phyloP scores from a whole-genome alignment of 2,113 vertebrate genomes.

The cattle (Bos taurus) region ARS-UCD2.0 NC_037328.1:126633001-126633500 shows the following conservation, averaged over 20 bases:
- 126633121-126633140: not conserved
- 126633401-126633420: not conserved
- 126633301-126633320: constrained; percentile 10
- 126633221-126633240: not conserved
- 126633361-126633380: not conserved
- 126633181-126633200: not conserved
- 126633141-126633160: constrained; percentile 7
- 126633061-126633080: not conserved
- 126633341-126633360: not conserved
- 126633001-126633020: not conserved
- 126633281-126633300: not conserved
- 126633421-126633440: not conserved
- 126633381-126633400: not conserved
- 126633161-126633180: not conserved
- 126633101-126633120: not conserved
- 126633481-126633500: not conserved
- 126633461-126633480: not conserved
- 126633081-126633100: not conserved
- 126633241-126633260: not conserved
- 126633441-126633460: not conserved
- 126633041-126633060: not conserved
- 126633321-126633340: not conserved
- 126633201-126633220: not conserved
- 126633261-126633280: constrained; percentile 4
- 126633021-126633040: not conserved